phyloP scores from a whole-genome alignment of 2,797 vertebrate genomes.

The Helostoma temminkii region DNA sequence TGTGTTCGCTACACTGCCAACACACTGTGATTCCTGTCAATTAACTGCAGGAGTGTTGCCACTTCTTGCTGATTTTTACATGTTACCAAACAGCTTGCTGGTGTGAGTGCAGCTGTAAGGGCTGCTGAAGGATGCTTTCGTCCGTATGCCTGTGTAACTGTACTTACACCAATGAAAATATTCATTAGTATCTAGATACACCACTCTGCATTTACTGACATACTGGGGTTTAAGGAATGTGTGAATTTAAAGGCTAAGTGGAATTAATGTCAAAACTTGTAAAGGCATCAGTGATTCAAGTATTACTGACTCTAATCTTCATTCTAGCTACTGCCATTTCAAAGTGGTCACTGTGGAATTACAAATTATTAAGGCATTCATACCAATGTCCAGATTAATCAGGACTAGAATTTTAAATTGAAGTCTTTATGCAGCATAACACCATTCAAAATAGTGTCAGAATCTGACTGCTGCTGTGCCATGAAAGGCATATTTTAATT shows the following conservation, averaged over 20 bases:
- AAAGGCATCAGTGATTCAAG: constrained; percentile 32
- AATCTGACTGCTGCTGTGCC: constrained; percentile 10
- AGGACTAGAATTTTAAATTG: constrained; percentile 30
- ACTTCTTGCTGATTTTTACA: constrained; percentile 41
- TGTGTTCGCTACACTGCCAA: constrained; percentile 44
- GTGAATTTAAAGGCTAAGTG: constrained; percentile 56
- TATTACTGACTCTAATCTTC: constrained; percentile 45
- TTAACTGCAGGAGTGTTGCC: constrained; percentile 50
- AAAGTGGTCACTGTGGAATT: constrained; percentile 33
- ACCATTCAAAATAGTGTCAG: background rate
- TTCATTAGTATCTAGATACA: constrained; percentile 23
- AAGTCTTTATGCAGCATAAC: constrained; percentile 28
- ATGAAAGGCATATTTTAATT: constrained; percentile 50
- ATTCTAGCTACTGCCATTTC: constrained; percentile 34
- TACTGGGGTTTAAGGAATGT: constrained; percentile 10
- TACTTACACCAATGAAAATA: constrained; percentile 16
- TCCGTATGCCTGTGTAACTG: background rate
- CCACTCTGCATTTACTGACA: constrained; percentile 4
- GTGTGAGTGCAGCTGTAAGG: constrained; percentile 19
- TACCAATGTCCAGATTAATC: constrained; percentile 55
- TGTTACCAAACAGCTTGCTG: constrained; percentile 44
- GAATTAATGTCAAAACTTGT: constrained; percentile 59
- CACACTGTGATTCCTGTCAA: constrained; percentile 55
- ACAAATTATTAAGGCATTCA: constrained; percentile 48
- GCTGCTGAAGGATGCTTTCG: constrained; percentile 10